These are phyloP conservation scores for Aratinga solstitialis DNA, from an alignment of 2,797 vertebrate species.

Conservation along the genomic window DNA sequence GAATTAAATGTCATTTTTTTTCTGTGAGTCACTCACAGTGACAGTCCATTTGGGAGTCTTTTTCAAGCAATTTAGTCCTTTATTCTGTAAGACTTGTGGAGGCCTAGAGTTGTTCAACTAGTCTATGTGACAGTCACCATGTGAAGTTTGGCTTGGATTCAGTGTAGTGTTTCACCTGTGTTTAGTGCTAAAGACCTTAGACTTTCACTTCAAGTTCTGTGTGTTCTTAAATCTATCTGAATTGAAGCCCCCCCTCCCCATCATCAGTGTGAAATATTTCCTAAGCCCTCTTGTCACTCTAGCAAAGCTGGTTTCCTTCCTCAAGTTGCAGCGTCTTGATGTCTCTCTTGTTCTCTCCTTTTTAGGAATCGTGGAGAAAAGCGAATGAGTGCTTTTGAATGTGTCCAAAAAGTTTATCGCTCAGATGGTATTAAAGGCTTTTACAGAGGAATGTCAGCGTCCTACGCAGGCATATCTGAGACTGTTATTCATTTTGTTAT, in stretches of 20 bases:
- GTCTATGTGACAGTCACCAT: background rate
- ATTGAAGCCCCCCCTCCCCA: background rate
- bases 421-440: slow-evolving; percentile 92
- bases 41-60: background rate
- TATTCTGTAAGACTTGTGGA: background rate
- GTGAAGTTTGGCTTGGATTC: background rate
- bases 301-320: background rate
- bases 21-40: background rate
- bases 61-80: background rate
- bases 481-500: slow-evolving; percentile 99
- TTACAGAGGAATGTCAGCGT: slow-evolving; percentile 98
- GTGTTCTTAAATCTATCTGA: background rate
- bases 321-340: background rate
- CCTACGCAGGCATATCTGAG: slow-evolving; percentile 98
- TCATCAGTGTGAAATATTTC: background rate
- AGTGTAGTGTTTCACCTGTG: background rate
- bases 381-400: slow-evolving; percentile 93
- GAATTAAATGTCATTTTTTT: background rate
- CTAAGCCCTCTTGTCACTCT: background rate
- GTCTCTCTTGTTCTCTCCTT: background rate
- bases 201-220: background rate
- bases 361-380: slow-evolving; percentile 90
- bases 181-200: background rate
- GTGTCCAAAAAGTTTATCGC: slow-evolving; percentile 90
- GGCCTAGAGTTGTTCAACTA: background rate